Percentiles rank a stretch among this genome's conserved stretches.
These are phyloP conservation scores for Novumbra hubbsi DNA, from an alignment of 2,797 vertebrate species.

Conservation along the genomic window DNA sequence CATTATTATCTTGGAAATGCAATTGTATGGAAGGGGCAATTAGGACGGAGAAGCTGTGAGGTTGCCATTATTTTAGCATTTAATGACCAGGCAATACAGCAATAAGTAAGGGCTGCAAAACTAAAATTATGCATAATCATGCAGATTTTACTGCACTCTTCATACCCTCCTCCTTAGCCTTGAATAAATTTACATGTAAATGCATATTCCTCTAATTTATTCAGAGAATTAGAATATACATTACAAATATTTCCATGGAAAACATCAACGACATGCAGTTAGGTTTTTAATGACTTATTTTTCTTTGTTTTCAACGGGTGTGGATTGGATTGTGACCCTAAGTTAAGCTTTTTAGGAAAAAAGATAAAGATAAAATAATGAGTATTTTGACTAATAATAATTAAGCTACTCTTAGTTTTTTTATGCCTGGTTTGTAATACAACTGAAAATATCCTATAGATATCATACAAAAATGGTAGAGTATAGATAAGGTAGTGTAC, in stretches of 20 bases:
- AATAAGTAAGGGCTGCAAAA: slow-evolving; percentile 78
- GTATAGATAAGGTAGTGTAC: neutral
- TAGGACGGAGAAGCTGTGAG: slow-evolving; percentile 80
- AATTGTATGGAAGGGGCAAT: slow-evolving; percentile 81
- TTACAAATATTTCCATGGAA: slow-evolving; percentile 80
- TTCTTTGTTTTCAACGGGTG: slow-evolving; percentile 63
- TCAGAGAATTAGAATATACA: slow-evolving; percentile 82
- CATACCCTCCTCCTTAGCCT: slow-evolving; percentile 63
- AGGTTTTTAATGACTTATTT: slow-evolving; percentile 78
- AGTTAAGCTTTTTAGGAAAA: slow-evolving; percentile 36
- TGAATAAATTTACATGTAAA: slow-evolving; percentile 86
- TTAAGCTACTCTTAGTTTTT: slow-evolving; percentile 53
- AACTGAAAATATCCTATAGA: slow-evolving; percentile 30
- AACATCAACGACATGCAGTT: slow-evolving; percentile 73
- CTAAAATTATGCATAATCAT: slow-evolving; percentile 85
- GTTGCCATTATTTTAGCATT: slow-evolving; percentile 86
- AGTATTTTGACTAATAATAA: neutral
- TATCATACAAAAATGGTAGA: slow-evolving; percentile 3
- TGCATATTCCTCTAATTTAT: slow-evolving; percentile 82
- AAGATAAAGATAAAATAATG: slow-evolving; percentile 62
- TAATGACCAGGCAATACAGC: slow-evolving; percentile 82
- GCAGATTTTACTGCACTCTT: slow-evolving; percentile 75
- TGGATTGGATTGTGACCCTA: slow-evolving; percentile 55
- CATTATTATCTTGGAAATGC: slow-evolving; percentile 80
- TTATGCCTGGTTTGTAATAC: slow-evolving; percentile 29